Evolutionary conservation across 2,113 vertebrate genomes (phyloP).

Genomic region (Marcusenius ussheri): DNA sequence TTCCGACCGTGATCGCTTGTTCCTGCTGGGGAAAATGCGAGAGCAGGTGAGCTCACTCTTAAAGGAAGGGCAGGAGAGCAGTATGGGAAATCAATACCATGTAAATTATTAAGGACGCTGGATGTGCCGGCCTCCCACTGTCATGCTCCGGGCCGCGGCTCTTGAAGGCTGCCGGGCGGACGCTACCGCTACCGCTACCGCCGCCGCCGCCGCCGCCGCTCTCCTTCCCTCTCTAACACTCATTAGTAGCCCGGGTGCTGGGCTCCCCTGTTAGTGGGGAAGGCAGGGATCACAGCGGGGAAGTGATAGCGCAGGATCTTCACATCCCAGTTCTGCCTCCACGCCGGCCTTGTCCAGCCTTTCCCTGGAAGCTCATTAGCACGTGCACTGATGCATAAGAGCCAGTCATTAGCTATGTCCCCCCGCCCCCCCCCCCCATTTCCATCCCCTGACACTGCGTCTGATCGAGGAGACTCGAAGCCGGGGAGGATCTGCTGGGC

Average conservation of each 20-base stretch:
- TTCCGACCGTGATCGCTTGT: background rate
- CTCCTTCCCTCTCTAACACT: slow-evolving; percentile 85
- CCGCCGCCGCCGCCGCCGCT: slow-evolving; percentile 46
- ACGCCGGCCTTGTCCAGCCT: slow-evolving; percentile 88
- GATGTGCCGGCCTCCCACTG: slow-evolving; percentile 77
- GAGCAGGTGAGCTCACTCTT: slow-evolving; percentile 64
- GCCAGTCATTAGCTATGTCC: slow-evolving; percentile 98
- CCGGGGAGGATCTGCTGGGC: slow-evolving; percentile 30
- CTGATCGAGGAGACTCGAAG: slow-evolving; percentile 81
- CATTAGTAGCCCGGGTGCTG: slow-evolving; percentile 85
- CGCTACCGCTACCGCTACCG: slow-evolving; percentile 44
- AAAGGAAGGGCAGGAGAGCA: slow-evolving; percentile 53
- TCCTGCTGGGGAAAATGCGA: slow-evolving; percentile 16
- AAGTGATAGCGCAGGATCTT: slow-evolving; percentile 94
- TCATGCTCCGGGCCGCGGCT: slow-evolving; percentile 71
- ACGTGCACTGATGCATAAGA: slow-evolving; percentile 99
- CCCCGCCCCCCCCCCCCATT: slow-evolving; percentile 52
- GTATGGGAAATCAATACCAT: slow-evolving; percentile 80
- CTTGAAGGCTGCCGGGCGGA: slow-evolving; percentile 89
- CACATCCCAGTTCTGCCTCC: slow-evolving; percentile 89
- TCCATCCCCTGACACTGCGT: slow-evolving; percentile 72
- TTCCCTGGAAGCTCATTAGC: slow-evolving; percentile 99
- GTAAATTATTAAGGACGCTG: slow-evolving; percentile 94
- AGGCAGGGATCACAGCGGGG: slow-evolving; percentile 98
- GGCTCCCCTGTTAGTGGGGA: slow-evolving; percentile 88